phyloP scores from a whole-genome alignment of 2,797 vertebrate genomes.

The Gymnoscopelus braueri region DNA sequence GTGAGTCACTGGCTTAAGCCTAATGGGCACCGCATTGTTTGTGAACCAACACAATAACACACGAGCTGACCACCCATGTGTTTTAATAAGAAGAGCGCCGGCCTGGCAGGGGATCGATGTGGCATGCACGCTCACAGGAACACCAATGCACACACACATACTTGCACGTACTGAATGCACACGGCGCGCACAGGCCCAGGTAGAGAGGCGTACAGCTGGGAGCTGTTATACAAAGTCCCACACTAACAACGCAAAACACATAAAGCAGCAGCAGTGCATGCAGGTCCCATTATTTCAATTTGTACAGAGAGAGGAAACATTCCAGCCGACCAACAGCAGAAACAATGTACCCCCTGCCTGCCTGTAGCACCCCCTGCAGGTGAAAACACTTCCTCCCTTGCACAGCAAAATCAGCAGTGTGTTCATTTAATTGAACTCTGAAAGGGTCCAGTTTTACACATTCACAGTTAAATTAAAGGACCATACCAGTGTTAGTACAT shows the following conservation, averaged over 20 bases:
- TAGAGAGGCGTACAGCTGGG: slow-evolving; percentile 23
- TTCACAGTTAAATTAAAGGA: no score
- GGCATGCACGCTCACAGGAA: slow-evolving; percentile 39
- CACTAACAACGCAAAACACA: slow-evolving; percentile 59
- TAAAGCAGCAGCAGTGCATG: slow-evolving; percentile 69
- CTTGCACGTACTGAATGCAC: slow-evolving; percentile 5
- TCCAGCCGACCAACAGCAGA: slow-evolving; percentile 43
- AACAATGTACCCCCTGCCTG: slow-evolving; percentile 37
- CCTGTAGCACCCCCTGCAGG: no score
- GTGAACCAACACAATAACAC: slow-evolving; percentile 53
- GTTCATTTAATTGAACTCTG: no score
- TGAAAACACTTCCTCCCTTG: no score
- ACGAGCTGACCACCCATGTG: slow-evolving; percentile 73
- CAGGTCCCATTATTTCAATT: slow-evolving; percentile 54
- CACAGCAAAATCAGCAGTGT: no score
- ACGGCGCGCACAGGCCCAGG: slow-evolving; percentile 16
- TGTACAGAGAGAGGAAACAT: slow-evolving; percentile 41
- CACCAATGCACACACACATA: slow-evolving; percentile 48
- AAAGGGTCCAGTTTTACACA: no score
- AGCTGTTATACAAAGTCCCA: slow-evolving; percentile 51
- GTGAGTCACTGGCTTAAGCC: slow-evolving; percentile 45
- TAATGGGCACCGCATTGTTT: slow-evolving; percentile 59
- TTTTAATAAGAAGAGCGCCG: slow-evolving; percentile 69
- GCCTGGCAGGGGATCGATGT: slow-evolving; percentile 53
- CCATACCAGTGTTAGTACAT: no score